Conservation (phyloP, 92 coral and sea anemone species). For the Epizoanthus scotinus region DNA sequence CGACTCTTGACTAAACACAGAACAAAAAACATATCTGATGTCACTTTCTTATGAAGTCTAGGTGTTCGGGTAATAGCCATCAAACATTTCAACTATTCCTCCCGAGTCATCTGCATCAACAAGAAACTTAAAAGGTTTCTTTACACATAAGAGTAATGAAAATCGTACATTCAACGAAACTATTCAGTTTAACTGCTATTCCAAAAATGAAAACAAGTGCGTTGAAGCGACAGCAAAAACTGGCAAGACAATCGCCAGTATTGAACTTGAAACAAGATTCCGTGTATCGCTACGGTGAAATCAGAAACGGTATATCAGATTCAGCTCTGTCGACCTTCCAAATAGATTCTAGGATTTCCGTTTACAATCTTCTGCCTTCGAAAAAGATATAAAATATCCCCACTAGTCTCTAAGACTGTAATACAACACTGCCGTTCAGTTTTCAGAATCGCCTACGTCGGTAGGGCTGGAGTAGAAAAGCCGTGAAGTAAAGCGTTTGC, state of each 20-base stretch:
- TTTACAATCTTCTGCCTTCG: constrained; percentile 42
- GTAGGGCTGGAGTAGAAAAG: constrained; percentile 17
- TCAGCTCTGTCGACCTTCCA: constrained; percentile 42
- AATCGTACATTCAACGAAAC: neutral
- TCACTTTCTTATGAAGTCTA: constrained; percentile 3
- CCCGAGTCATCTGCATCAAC: neutral
- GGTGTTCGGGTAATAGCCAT: constrained; percentile 11
- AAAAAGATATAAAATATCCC: constrained; percentile 44
- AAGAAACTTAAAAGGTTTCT: neutral
- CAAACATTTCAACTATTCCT: constrained; percentile 34
- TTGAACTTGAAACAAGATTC: constrained; percentile 42
- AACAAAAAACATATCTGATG: neutral
- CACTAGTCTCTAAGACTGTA: constrained; percentile 36
- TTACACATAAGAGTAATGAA: no score
- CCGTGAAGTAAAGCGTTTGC: neutral
- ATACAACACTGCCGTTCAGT: constrained; percentile 41
- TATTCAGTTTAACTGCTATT: neutral
- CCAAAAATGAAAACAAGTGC: neutral
- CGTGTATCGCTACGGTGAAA: constrained; percentile 34
- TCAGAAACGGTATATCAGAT: constrained; percentile 47
- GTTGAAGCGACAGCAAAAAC: constrained; percentile 2
- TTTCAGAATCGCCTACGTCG: constrained; percentile 32
- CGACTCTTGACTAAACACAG: neutral
- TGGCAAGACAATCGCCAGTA: neutral
- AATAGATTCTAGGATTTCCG: constrained; percentile 49